Percentiles rank a stretch among this genome's conserved stretches.
These are phyloP conservation scores for Dipodomys spectabilis DNA, from an alignment of 2,113 vertebrate species.

Conservation along the genomic window DNA sequence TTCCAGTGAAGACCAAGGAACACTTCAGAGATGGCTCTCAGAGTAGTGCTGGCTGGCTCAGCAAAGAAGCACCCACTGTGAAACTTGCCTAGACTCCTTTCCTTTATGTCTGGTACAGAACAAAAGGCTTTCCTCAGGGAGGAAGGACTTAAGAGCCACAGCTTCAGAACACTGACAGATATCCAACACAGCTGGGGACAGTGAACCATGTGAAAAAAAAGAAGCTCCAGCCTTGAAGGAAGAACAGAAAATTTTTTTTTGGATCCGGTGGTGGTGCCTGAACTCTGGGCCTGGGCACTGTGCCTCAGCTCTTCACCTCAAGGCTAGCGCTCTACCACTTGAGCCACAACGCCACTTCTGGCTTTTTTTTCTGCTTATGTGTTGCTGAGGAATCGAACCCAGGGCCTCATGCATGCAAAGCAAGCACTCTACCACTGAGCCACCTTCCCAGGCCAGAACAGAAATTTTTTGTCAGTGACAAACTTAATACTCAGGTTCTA, in stretches of 20 bases:
- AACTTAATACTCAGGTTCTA: constrained; percentile 30
- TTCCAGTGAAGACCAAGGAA: neutral
- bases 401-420: too few relatives aligned
- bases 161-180: constrained; percentile 24
- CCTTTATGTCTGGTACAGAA: constrained; percentile 48
- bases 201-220: neutral
- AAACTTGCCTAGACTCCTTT: constrained; percentile 26
- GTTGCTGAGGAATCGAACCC: too few relatives aligned
- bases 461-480: neutral
- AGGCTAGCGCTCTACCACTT: too few relatives aligned
- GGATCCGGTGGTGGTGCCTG: too few relatives aligned
- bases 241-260: neutral
- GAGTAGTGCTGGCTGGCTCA: neutral
- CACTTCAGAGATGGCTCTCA: constrained; percentile 20
- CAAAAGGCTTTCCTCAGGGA: constrained; percentile 32
- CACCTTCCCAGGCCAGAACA: too few relatives aligned
- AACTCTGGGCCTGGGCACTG: too few relatives aligned
- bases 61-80: constrained; percentile 38
- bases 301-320: too few relatives aligned
- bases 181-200: neutral
- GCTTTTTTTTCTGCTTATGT: too few relatives aligned
- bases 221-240: neutral
- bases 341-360: too few relatives aligned
- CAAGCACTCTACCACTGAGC: too few relatives aligned
- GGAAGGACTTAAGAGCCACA: neutral